Base-by-base conservation (phyloP, 2,797 vertebrate genomes). In the Melanotaenia parkinsoni region DNA sequence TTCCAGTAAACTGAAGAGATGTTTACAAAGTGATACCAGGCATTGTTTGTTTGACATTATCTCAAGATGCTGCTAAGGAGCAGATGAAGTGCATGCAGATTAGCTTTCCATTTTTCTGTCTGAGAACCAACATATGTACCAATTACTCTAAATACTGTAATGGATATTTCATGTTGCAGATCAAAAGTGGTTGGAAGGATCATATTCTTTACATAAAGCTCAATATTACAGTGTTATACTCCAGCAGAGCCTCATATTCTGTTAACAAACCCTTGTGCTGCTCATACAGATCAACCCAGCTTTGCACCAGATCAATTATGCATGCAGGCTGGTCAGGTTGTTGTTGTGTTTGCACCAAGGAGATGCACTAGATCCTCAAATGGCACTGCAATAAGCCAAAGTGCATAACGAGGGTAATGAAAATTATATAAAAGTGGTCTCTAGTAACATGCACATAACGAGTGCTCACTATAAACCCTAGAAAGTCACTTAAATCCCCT, bases 301-400 rank as follows among this genome's bases (percentile, higher is more conserved):
- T 61, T 72, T 38, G 66, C 54, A 59, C 26, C 71, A 38, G 24
- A 78, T 80, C 58, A 80, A 68, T 76, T 70, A 72, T 78, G 68
- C 22, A 76, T 58, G 63, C 22, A 60, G 61, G 14, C 20, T 9
- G 4, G 43, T 28, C 35, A 50, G 58, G 63, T 30, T 63, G 63
- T 50, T 74, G 33, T 76, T 60, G 62, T 24, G 37, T 35, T 38
- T 60, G 30, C 35, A 37, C 62, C 63, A 70, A 63, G 37, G 37
- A 75, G 62, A 64, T 4, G 61, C 53, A 3, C 4, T 1, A 32
- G n/a, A 20, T 24, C 38, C 58, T 71, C 43, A 67, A 75, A 61
- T 2, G 1, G 32, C 59, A 73, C 20, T 18, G 1, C 57, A 53
- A 63, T 13, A 10, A 58, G 30, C 33, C 37, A 12, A 38, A 65